These are phyloP conservation scores for Druon quercuslanigerum DNA, from an alignment of 1,140 invertebrate species.

Conservation along the genomic window DNA sequence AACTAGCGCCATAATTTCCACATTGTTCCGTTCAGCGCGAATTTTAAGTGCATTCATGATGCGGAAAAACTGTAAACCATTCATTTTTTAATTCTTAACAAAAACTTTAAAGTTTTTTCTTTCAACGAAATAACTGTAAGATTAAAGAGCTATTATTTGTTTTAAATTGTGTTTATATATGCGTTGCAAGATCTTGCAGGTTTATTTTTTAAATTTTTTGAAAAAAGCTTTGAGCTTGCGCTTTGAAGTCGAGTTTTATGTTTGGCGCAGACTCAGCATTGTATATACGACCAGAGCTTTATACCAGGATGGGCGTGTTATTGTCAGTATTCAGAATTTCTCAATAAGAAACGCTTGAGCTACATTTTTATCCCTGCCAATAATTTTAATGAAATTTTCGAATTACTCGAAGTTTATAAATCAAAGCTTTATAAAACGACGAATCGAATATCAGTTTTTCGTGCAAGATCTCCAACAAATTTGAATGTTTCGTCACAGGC, in stretches of 20 bases:
- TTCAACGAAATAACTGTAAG: too few species aligned
- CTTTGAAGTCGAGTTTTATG: background rate
- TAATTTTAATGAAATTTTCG: too few species aligned
- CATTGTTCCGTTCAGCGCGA: background rate
- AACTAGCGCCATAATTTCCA: background rate
- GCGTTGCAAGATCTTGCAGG: background rate
- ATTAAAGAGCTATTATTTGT: too few species aligned
- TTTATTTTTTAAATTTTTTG: background rate
- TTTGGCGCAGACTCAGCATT: conserved; percentile 3
- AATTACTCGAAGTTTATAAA: too few species aligned
- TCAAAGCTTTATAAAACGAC: too few species aligned
- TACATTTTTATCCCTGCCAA: too few species aligned
- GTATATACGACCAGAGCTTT: background rate
- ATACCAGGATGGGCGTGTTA: background rate
- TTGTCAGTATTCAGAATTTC: background rate
- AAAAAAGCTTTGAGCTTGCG: background rate
- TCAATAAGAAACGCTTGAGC: background rate
- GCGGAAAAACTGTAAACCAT: background rate
- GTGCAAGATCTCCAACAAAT: too few species aligned
- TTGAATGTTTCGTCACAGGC: too few species aligned
- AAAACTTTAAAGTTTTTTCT: too few species aligned
- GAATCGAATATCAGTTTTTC: too few species aligned
- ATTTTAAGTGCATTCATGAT: background rate
- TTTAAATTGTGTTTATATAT: too few species aligned
- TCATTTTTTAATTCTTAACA: too few species aligned